Base-by-base conservation (phyloP, 2,113 vertebrate genomes). In the Sylvicapra grimmia region DNA sequence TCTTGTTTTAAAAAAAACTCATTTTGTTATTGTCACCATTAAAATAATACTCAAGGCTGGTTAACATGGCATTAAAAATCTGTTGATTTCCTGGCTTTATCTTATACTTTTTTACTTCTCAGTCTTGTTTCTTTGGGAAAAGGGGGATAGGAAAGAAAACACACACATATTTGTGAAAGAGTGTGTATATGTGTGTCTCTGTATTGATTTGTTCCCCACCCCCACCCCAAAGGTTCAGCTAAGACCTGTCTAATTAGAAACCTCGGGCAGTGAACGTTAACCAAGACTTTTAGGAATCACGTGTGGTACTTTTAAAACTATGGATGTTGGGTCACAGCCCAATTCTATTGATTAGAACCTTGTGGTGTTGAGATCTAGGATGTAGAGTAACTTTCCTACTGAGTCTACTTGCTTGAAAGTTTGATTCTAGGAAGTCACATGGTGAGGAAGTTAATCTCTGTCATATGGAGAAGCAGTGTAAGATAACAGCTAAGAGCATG, bases 1-100 rank as follows among this genome's bases (percentile, higher is more conserved):
- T 90, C 13, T 95, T 95, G 25, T 96, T 92, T 89, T 12, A 3
- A 36, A 86, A 96, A 97, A 86, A n/a, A n/a, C n/a, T 89, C 27
- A 27, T 65, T 92, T 83, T 96, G 31, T 86, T 93, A 47, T 14
- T 49, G 11, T 90, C 27, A 47, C 40, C 2, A 40, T 86, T 89
- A 75, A 85, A 80, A 31, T 89, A 89, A 12, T 85, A 44, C 40
- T 89, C 40, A 23, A 97, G 79, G 65, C 13, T 89, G 77, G 31
- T 72, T 93, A 85, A 88, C 51, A 56, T 79, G 53, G 11, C 40
- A 68, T 97, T 96, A 79, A 95, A 93, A 86, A 54, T 25, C 16
- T 18, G 25, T 27, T 93, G 85, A 6, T 13, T 83, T 86, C 79
- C 58, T 90, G 40, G n/a, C 33, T 89, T 92, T 96, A 51, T 93